Percentiles rank a stretch among this genome's conserved stretches.
phyloP scores from a whole-genome alignment of 2,888 invertebrate genomes.

The Apodemia mormo region DNA sequence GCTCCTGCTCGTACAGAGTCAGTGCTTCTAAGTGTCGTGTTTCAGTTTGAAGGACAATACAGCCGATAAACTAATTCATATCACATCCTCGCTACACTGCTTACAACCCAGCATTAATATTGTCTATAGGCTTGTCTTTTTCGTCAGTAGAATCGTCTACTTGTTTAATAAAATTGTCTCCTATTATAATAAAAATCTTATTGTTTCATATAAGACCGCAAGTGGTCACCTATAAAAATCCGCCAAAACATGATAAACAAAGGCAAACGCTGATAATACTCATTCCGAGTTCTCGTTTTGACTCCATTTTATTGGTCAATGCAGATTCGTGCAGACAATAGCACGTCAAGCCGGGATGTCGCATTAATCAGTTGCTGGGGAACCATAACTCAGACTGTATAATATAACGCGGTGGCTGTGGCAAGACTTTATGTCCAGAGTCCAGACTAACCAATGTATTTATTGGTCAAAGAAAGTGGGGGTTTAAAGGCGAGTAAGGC shows the following conservation, averaged over 20 bases:
- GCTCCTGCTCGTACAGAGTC: too few species aligned
- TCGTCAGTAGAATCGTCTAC: too few species aligned
- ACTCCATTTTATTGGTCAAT: constrained; percentile 62
- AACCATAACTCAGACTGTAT: constrained; percentile 77
- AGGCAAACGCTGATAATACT: constrained; percentile 50
- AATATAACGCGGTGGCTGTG: constrained; percentile 14
- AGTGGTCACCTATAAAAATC: background rate
- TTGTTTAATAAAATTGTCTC: too few species aligned
- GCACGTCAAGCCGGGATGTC: constrained; percentile 74
- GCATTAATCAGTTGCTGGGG: constrained; percentile 79
- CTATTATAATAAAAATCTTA: too few species aligned
- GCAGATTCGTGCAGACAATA: constrained; percentile 77
- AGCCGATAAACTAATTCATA: too few species aligned
- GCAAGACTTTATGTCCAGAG: constrained; percentile 59
- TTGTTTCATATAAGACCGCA: too few species aligned
- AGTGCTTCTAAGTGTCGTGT: too few species aligned
- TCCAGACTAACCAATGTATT: constrained; percentile 52
- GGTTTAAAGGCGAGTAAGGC: background rate
- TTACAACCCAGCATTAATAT: too few species aligned
- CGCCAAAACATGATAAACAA: constrained; percentile 27
- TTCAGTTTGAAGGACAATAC: too few species aligned
- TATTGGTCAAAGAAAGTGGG: background rate
- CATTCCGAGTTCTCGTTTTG: constrained; percentile 44
- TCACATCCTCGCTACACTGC: too few species aligned
- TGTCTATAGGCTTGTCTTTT: too few species aligned